phyloP scores from a whole-genome alignment of 1,140 invertebrate species.

The Nomia melanderi region DNA sequence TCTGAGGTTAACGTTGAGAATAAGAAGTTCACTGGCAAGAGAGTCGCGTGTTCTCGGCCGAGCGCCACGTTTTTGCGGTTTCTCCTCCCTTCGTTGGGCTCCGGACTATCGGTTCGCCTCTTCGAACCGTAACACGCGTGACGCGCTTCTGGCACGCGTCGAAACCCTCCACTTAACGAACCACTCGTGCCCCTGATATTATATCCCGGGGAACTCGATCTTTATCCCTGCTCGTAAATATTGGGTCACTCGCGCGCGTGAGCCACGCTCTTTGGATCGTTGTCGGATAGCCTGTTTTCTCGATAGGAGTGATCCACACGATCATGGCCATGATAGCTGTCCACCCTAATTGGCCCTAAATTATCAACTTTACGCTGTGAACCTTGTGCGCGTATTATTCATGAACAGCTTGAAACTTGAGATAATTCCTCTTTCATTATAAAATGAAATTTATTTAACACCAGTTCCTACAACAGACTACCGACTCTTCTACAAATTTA shows the following conservation, averaged over 20 bases:
- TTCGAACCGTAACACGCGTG: constrained; percentile 46
- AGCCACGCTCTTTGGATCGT: too few species aligned
- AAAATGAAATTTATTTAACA: too few species aligned
- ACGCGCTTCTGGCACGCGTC: constrained; percentile 52
- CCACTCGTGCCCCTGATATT: constrained; percentile 45
- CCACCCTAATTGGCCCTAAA: too few species aligned
- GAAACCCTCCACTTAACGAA: constrained; percentile 44
- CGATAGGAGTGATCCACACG: too few species aligned
- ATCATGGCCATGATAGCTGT: too few species aligned
- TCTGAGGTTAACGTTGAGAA: not conserved
- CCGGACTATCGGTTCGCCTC: constrained; percentile 15
- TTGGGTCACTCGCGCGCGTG: not conserved
- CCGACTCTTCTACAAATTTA: too few species aligned
- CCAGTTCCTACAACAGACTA: too few species aligned
- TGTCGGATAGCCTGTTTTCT: too few species aligned
- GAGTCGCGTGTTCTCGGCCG: not conserved
- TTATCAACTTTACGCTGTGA: too few species aligned
- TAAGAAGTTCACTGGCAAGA: not conserved
- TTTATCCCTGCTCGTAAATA: constrained; percentile 30
- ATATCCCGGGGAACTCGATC: constrained; percentile 28
- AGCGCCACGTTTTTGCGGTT: constrained; percentile 3
- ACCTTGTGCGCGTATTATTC: too few species aligned
- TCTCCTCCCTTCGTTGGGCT: constrained; percentile 1
- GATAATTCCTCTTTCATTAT: too few species aligned
- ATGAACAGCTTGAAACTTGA: too few species aligned